Conservation (phyloP, 2,888 invertebrate species). For the Tenthredo scrophulariae region DNA sequence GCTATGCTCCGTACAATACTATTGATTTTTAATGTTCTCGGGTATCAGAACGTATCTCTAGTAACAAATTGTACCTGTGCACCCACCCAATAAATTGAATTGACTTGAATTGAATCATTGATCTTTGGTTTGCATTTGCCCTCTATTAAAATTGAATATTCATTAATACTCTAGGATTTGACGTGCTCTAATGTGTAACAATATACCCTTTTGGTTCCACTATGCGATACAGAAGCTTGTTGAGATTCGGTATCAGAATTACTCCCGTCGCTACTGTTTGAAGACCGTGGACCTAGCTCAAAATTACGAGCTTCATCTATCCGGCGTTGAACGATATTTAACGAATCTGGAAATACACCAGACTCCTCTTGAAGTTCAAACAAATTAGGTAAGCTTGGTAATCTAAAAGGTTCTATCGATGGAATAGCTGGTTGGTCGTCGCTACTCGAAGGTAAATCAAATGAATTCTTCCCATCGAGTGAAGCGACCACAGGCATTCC, state of each 20-base stretch:
- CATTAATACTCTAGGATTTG: not conserved
- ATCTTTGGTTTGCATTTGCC: not conserved
- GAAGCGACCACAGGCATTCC: constrained; percentile 41
- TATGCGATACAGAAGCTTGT: constrained; percentile 64
- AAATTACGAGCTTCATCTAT: constrained; percentile 65
- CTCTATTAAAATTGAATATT: not conserved
- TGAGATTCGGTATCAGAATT: constrained; percentile 76
- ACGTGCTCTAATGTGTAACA: not conserved
- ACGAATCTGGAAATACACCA: constrained; percentile 67
- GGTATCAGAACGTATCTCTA: too few species aligned
- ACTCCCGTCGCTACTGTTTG: constrained; percentile 72
- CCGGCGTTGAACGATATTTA: constrained; percentile 62
- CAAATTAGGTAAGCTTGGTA: constrained; percentile 72
- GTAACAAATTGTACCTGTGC: too few species aligned
- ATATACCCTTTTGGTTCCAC: constrained; percentile 68
- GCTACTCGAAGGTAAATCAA: constrained; percentile 57
- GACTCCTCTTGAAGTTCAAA: constrained; percentile 72
- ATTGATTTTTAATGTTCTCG: not conserved
- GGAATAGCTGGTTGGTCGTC: constrained; percentile 59
- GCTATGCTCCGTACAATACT: not conserved
- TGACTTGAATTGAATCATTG: too few species aligned
- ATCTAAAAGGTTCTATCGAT: constrained; percentile 68
- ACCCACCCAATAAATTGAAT: too few species aligned
- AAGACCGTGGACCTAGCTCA: constrained; percentile 70
- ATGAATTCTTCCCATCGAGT: not conserved